A percentile compares a stretch with the other conserved stretches of the same genome.
These are phyloP conservation scores for Erythrolamprus reginae DNA, from an alignment of 2,113 vertebrate species.

Conservation along the genomic window DNA sequence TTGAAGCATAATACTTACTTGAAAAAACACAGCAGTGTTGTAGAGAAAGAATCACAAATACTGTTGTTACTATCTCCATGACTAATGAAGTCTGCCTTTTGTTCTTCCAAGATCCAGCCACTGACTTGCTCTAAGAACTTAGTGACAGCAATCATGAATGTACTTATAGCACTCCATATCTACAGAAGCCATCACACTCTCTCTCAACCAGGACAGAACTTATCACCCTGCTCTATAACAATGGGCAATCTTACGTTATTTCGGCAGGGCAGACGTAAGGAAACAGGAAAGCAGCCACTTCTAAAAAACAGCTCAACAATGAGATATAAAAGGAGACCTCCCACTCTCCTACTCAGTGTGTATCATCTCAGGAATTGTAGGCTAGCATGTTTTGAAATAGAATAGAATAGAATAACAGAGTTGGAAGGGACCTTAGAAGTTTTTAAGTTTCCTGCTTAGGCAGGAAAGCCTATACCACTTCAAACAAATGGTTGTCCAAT, in stretches of 20 bases:
- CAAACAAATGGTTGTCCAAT: too few species aligned
- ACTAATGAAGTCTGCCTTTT: neutral
- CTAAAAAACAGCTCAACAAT: neutral
- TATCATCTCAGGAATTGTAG: neutral
- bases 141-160: neutral
- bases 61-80: neutral
- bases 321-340: neutral
- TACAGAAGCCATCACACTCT: neutral
- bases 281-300: neutral
- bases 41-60: slow-evolving; percentile 8
- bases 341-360: neutral
- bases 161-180: slow-evolving; percentile 16
- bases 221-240: neutral
- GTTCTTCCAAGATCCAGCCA: neutral
- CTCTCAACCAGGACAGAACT: neutral
- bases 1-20: neutral
- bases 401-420: too few species aligned
- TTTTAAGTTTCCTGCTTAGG: too few species aligned
- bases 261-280: neutral
- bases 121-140: neutral
- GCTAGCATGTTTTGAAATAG: neutral
- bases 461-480: too few species aligned
- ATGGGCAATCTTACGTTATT: neutral
- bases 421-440: too few species aligned
- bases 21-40: slow-evolving; percentile 4